These are phyloP conservation scores for Crotalus tigris DNA, from an alignment of 2,113 vertebrate species.

Conservation along the genomic window DNA sequence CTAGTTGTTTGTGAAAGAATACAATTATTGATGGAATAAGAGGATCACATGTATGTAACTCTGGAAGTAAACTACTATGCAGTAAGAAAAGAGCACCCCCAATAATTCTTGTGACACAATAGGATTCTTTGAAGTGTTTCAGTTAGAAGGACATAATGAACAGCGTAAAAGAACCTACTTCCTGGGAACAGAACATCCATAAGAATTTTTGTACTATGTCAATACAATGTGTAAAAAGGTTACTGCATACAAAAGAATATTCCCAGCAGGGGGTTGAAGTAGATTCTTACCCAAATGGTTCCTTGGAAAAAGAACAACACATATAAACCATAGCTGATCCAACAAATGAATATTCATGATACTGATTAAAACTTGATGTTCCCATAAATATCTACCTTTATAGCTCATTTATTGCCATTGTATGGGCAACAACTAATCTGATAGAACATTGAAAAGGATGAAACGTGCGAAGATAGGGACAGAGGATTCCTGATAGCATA, in stretches of 20 bases:
- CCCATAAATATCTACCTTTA: not conserved
- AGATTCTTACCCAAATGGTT: constrained; percentile 19
- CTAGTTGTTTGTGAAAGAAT: constrained; percentile 11
- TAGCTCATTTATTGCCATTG: not conserved
- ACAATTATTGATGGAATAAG: constrained; percentile 9
- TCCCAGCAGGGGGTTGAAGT: constrained; percentile 37
- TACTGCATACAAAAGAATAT: constrained; percentile 36
- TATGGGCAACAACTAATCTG: not conserved
- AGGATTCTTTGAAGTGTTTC: constrained; percentile 36
- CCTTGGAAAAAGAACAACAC: constrained; percentile 3
- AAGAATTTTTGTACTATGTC: constrained; percentile 46
- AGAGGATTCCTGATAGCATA: not conserved
- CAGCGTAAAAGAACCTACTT: constrained; percentile 12
- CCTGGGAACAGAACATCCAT: constrained; percentile 33
- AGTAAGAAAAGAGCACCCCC: not conserved
- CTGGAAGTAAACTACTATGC: constrained; percentile 16
- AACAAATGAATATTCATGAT: constrained; percentile 30
- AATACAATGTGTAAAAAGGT: constrained; percentile 1
- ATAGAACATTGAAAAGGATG: not conserved
- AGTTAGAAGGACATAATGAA: constrained; percentile 27
- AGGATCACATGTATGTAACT: not conserved
- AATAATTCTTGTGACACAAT: not conserved
- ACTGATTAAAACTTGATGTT: constrained; percentile 13
- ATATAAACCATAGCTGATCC: constrained; percentile 31
- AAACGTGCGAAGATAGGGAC: not conserved